Percentiles rank a stretch among this genome's conserved stretches.
These are phyloP conservation scores for Butorides virescens DNA, from an alignment of 2,113 vertebrate genomes.

Conservation along the genomic window DNA sequence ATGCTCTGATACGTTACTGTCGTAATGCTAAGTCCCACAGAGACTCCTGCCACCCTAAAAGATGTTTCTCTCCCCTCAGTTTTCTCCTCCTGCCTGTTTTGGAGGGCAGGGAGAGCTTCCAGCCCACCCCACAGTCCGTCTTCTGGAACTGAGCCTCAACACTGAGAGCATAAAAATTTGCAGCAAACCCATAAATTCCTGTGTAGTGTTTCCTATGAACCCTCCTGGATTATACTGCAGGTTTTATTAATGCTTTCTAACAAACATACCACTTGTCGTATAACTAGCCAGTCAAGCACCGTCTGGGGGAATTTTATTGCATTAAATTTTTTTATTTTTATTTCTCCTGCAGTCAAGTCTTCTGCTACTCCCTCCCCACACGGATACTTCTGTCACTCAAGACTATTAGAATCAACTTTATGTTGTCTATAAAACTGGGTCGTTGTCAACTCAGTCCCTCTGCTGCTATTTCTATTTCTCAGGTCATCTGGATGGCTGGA, in stretches of 20 bases:
- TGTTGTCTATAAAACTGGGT: background rate
- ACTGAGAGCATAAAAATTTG: background rate
- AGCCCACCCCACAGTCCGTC: background rate
- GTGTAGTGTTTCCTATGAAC: background rate
- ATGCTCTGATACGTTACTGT: background rate
- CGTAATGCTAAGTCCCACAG: background rate
- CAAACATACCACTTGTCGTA: background rate
- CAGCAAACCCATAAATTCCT: background rate
- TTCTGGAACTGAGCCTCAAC: background rate
- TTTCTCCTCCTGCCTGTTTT: background rate
- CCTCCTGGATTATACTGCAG: background rate
- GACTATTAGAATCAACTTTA: background rate
- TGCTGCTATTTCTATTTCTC: background rate
- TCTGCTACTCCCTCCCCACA: background rate
- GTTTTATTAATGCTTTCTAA: slow-evolving; percentile 9
- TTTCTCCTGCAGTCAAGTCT: background rate
- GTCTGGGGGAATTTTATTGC: background rate
- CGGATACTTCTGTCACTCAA: background rate
- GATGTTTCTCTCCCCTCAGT: fast-evolving
- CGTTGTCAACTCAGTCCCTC: background rate
- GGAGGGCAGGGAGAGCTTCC: background rate
- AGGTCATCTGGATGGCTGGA: background rate
- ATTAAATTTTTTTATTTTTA: background rate
- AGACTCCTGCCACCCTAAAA: background rate
- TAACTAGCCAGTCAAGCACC: background rate